These are phyloP conservation scores for Grus americana DNA, from an alignment of 2,113 vertebrate genomes.

Conservation along the genomic window DNA sequence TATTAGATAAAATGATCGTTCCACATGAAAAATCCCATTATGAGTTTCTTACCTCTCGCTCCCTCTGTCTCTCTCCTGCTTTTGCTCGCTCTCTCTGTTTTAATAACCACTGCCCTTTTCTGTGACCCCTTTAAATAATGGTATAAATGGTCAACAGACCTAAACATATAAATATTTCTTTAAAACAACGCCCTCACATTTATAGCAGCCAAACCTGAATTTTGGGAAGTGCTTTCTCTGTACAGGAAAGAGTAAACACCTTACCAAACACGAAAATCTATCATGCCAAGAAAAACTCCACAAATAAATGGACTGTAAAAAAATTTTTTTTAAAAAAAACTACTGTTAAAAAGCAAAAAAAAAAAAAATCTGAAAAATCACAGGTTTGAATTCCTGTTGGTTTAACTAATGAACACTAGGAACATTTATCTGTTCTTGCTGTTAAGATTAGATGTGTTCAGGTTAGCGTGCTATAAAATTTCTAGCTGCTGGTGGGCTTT, in stretches of 20 bases:
- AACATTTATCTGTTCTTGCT: not conserved
- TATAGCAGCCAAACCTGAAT: not conserved
- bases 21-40: slow-evolving; percentile 84
- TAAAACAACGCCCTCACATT: not conserved
- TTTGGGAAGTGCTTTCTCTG: not conserved
- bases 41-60: slow-evolving; percentile 63
- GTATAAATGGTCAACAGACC: slow-evolving; percentile 50
- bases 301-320: not conserved
- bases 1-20: slow-evolving; percentile 88
- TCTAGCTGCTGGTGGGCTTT: not conserved
- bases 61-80: slow-evolving; percentile 21
- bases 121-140: slow-evolving; percentile 62
- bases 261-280: not conserved
- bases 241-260: not conserved
- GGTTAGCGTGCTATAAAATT: not conserved
- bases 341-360: not conserved
- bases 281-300: not conserved
- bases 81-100: slow-evolving; percentile 54
- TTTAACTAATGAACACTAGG: not conserved
- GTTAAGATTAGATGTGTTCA: not conserved
- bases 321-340: not conserved
- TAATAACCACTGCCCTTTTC: slow-evolving; percentile 71
- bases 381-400: not conserved
- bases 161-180: slow-evolving; percentile 68
- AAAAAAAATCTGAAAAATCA: not conserved